phyloP scores from a whole-genome alignment of 2,113 vertebrate species.

The Suricata suricatta region DNA sequence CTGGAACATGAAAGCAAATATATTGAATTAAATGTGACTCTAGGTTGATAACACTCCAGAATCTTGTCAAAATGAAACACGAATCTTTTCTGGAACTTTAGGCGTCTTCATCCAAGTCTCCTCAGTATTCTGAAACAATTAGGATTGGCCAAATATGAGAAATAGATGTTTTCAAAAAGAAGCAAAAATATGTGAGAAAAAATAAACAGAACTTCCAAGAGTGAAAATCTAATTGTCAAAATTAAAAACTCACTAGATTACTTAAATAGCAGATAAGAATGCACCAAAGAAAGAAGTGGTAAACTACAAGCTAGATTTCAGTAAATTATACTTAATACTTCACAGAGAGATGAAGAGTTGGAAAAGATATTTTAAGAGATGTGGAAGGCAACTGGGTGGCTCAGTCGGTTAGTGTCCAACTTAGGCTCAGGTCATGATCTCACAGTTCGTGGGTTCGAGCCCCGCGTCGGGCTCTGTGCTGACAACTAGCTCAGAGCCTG shows the following conservation, averaged over 20 bases:
- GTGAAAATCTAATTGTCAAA: not conserved
- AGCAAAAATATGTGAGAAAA: not conserved
- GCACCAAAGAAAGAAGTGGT: not conserved
- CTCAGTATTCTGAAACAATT: not conserved
- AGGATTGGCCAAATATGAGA: not conserved
- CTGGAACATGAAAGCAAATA: not conserved
- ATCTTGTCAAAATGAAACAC: not conserved
- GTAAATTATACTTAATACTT: not conserved
- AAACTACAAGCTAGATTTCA: not conserved
- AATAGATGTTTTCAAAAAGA: not conserved
- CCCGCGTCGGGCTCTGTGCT: too few species aligned
- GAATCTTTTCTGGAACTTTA: not conserved
- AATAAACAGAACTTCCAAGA: not conserved
- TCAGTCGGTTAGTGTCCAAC: too few species aligned
- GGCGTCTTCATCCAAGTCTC: not conserved
- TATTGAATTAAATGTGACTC: conserved; percentile 1
- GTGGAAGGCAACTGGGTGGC: not conserved
- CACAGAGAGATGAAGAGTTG: not conserved
- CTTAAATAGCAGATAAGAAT: not conserved
- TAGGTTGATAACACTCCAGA: not conserved
- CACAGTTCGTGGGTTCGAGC: too few species aligned
- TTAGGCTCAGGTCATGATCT: too few species aligned
- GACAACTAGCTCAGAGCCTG: too few species aligned
- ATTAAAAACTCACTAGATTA: not conserved
- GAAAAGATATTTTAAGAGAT: not conserved